These are phyloP conservation scores for Upupa epops DNA, from an alignment of 2,113 vertebrate species.

Conservation along the genomic window DNA sequence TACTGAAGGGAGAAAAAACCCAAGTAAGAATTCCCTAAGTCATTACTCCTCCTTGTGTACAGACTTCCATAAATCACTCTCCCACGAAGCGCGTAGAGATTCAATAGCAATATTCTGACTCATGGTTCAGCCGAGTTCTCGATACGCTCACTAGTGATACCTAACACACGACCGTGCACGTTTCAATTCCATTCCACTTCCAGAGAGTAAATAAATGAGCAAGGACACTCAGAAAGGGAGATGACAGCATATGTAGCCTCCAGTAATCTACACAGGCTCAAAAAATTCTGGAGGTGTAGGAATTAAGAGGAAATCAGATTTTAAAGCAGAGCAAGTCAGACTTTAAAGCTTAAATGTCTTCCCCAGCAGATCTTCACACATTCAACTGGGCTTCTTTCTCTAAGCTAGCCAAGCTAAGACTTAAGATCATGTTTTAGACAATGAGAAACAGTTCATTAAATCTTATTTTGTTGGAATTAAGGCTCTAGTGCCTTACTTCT, in stretches of 20 bases:
- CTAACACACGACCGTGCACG: background rate
- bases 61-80: background rate
- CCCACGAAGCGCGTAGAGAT: background rate
- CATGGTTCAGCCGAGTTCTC: background rate
- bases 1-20: conserved; percentile 79
- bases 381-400: background rate
- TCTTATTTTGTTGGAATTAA: background rate
- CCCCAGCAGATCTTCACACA: background rate
- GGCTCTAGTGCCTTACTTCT: no score
- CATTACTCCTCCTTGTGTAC: background rate
- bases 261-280: background rate
- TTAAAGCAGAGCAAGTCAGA: background rate
- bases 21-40: no score
- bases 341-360: background rate
- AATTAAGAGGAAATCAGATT: background rate
- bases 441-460: background rate
- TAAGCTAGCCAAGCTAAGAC: background rate
- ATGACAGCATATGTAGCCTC: background rate
- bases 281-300: background rate
- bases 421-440: background rate
- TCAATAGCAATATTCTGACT: background rate
- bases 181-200: background rate
- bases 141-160: background rate
- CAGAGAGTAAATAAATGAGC: background rate
- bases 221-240: background rate